Base-by-base conservation (phyloP, 1,140 invertebrate species). In the Cephus cinctus region DNA sequence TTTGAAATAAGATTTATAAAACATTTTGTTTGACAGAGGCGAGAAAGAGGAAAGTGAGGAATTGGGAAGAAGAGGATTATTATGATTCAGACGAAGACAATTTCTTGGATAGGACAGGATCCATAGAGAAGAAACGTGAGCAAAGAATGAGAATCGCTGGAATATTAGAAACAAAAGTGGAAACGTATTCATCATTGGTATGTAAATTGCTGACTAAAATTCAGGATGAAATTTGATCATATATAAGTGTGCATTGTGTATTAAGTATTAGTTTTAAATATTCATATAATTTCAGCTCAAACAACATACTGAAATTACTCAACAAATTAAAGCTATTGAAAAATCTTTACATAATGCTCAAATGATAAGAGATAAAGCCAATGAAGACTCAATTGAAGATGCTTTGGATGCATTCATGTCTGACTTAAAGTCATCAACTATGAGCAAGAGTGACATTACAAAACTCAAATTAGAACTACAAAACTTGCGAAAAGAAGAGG, bases 11-110 rank as follows among this genome's bases (percentile, higher is more conserved):
- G 27, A 27, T 49, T 38, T n/a, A 50, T 31, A 40, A 43, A 14
- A 40, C 38, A 38, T 40, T 21, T 30, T 6, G 11, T 31, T 56
- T 65, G 67, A 20, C 50, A 83, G 81, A 86, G 58, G 79, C 86
- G 25, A 72, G 82, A 54, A 87, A 87, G 44, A 77, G 85, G 5
- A 90, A 90, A 66, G 65, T 73, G n/a, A 81, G 82, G 51, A 86
- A 90, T 61, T 89, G 88, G 88, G 86, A 88, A 65, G 90, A 92
- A 25, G 87, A 94, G 67, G 93, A 97, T 77, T 97, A 81, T 69
- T 96, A 96, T 71, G 92, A 96, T 64, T 95, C 91, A n/a, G 96
- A 98, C 69, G 96, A 98, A 51, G 97, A 98, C 71, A 90, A 89
- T 12, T 99, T 92, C 77, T 80, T 96, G 40, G 97, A 99, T 73